Conservation (phyloP, 1,140 invertebrate species). For the Eueides isabella region DNA sequence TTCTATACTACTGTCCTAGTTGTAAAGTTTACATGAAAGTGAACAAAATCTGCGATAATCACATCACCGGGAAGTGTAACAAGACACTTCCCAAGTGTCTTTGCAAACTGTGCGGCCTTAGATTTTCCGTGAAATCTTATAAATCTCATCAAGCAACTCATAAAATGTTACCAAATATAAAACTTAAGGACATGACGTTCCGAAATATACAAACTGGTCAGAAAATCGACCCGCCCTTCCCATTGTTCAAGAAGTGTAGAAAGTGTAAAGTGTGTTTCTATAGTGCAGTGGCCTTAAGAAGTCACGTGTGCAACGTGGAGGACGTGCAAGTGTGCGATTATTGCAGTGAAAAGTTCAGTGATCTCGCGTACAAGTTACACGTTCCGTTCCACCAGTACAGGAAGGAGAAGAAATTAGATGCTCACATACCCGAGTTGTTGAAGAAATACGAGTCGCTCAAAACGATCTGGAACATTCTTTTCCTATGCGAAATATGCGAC, state of each 20-base stretch:
- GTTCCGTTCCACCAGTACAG: conserved; percentile 41
- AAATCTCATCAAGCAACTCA: conserved; percentile 33
- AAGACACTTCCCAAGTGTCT: neutral
- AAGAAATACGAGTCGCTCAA: conserved; percentile 40
- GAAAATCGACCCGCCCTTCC: conserved; percentile 34
- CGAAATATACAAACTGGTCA: conserved; percentile 30
- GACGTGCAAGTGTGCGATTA: conserved; percentile 32
- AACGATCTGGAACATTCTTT: conserved; percentile 46
- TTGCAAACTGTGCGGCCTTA: conserved; percentile 40
- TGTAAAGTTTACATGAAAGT: conserved; percentile 36
- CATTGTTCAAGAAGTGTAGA: conserved; percentile 39
- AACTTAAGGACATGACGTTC: conserved; percentile 35
- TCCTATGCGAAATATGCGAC: conserved; percentile 40
- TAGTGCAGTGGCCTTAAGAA: conserved; percentile 14
- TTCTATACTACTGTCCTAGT: conserved; percentile 29
- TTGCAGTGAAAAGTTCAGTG: conserved; percentile 42
- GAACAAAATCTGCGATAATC: conserved; percentile 7
- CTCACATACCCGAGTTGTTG: conserved; percentile 36
- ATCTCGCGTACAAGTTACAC: conserved; percentile 44
- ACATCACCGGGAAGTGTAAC: conserved; percentile 21
- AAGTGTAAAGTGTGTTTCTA: conserved; percentile 37
- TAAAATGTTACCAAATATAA: conserved; percentile 22
- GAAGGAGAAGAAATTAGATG: neutral
- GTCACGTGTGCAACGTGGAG: conserved; percentile 35
- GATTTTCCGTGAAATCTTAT: conserved; percentile 29